These are phyloP conservation scores for Mesitornis unicolor DNA, from an alignment of 2,113 vertebrate genomes.

Conservation along the genomic window DNA sequence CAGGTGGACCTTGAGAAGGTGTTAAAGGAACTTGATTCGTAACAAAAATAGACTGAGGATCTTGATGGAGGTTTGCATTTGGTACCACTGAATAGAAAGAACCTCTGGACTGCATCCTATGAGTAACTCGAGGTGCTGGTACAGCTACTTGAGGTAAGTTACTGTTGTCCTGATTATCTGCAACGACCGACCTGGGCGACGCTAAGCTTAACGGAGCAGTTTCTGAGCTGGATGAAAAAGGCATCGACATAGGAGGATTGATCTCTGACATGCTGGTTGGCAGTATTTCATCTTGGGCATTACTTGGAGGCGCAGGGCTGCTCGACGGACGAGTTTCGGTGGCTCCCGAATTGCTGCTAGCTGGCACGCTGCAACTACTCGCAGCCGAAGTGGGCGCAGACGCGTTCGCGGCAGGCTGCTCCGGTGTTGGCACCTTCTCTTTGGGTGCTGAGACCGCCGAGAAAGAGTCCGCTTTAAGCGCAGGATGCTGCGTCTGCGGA, in stretches of 20 bases:
- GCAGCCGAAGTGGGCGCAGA: constrained; percentile 45
- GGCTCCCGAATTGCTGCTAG: constrained; percentile 72
- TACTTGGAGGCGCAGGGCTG: constrained; percentile 60
- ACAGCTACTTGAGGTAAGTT: constrained; percentile 92
- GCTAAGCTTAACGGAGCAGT: constrained; percentile 77
- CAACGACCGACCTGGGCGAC: constrained; percentile 77
- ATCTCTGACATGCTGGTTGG: constrained; percentile 72
- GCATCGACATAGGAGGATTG: constrained; percentile 79
- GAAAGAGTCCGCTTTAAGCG: constrained; percentile 82
- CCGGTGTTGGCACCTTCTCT: constrained; percentile 78
- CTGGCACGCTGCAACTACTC: constrained; percentile 68
- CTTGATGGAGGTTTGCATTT: constrained; percentile 81
- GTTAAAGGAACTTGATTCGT: constrained; percentile 81
- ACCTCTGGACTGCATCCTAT: constrained; percentile 91
- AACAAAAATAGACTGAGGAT: constrained; percentile 91
- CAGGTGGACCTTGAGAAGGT: constrained; percentile 80
- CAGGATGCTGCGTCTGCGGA: constrained; percentile 75
- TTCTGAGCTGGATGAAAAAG: constrained; percentile 85
- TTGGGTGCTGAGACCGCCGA: constrained; percentile 75
- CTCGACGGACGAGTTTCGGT: constrained; percentile 57
- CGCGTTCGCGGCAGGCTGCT: constrained; percentile 62
- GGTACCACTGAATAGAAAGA: constrained; percentile 90
- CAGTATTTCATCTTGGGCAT: constrained; percentile 72
- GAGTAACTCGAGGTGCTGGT: constrained; percentile 84
- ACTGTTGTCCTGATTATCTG: constrained; percentile 85